phyloP scores from a whole-genome alignment of 35 echinoderm and acorn worm genomes.

The Anneissia japonica region DNA sequence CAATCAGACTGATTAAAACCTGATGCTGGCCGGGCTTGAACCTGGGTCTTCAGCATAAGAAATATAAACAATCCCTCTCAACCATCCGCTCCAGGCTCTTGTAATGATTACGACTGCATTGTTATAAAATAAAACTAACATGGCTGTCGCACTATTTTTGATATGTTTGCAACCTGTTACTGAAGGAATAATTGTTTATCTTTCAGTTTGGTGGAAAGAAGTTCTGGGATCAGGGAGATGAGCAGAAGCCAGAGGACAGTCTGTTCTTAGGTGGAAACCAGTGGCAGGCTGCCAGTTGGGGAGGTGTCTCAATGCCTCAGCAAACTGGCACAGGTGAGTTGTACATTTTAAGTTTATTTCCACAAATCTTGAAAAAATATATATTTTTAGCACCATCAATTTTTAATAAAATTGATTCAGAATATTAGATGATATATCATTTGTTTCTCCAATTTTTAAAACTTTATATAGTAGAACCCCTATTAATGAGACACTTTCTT shows the following conservation, averaged over 20 bases:
- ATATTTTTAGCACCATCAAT: constrained; percentile 8
- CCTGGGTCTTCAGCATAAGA: too few species aligned
- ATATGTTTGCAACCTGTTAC: too few species aligned
- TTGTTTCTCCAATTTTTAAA: not conserved
- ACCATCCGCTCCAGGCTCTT: too few species aligned
- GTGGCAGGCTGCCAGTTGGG: constrained; percentile 11
- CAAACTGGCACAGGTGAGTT: not conserved
- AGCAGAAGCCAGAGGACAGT: constrained; percentile 34
- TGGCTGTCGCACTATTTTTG: too few species aligned
- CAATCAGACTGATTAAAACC: too few species aligned
- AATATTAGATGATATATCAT: not conserved
- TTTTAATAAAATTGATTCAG: not conserved
- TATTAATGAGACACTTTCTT: not conserved
- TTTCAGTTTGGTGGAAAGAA: constrained; percentile 18
- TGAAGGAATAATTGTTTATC: too few species aligned
- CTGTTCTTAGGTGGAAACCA: constrained; percentile 15
- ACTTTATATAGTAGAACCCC: not conserved
- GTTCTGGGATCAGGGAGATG: constrained; percentile 47
- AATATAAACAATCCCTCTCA: too few species aligned
- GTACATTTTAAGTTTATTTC: not conserved
- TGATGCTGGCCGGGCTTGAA: too few species aligned
- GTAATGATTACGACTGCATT: too few species aligned
- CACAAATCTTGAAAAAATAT: not conserved
- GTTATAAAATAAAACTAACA: too few species aligned
- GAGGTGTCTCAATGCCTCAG: constrained; percentile 12